Base-by-base conservation (phyloP, 2,888 invertebrate species). In the Micoletzkya japonica region DNA sequence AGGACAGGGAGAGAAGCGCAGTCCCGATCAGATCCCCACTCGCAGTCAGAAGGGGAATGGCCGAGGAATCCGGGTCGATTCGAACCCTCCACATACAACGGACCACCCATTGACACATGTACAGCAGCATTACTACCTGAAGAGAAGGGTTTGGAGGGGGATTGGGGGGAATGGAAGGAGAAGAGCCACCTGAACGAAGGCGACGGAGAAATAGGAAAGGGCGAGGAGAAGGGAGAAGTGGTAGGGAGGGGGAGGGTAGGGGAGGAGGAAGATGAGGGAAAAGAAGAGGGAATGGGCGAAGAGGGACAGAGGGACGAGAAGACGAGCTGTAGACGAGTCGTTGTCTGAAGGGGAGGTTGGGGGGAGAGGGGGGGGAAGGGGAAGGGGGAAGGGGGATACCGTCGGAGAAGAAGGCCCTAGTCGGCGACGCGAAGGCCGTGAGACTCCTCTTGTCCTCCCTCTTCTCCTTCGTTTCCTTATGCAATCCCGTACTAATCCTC, bases 1-100 rank as follows among this genome's bases (percentile, higher is more conserved):
- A 70, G 17, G 50, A 57, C 7, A 37, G 30, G 4, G 56, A 44
- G 34, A 70, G 63, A 39, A 70, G 63, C 39, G 56, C 61, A 4
- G 56, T 49, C 10, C 61, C 61, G 30, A 63, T 28, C 1, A 70
- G 37, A 57, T 70, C 67, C 28, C 82, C 83, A 30, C 82, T 70
- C 7, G 81, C 78, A 2, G 83, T 83, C 17, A 83, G 71, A 52
- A 83, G 63, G 2, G 83, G 83, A 68, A 83, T 83, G n/a, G 81
- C 76, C 37, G 80, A 80, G 50, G 77, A 79, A 74, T 83, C 82
- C 2, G 82, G 83, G 64, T 83, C 78, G 49, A 82, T 74, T 32
- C 78, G 58, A 30, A 74, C 60, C n/a, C 74, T 71, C 81, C 82
- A 83, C 61, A 83, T 74, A 32, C 72, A 66, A 24, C 81, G 77